A percentile compares a stretch with the other conserved stretches of the same genome.
Conservation (phyloP, 2,888 invertebrate species). For the Bugulina stolonifera region DNA sequence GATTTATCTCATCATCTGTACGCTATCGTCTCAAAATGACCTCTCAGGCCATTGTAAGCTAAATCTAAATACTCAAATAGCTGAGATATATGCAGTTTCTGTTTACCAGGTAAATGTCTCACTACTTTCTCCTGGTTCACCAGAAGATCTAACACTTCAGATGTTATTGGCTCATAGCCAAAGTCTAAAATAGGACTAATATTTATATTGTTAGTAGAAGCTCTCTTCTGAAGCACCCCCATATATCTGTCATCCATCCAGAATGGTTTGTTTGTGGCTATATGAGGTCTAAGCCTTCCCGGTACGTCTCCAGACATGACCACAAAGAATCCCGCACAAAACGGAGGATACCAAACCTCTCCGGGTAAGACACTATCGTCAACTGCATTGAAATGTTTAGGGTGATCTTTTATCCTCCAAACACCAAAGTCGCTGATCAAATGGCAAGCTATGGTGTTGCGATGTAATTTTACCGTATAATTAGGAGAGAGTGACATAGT, state of each 20-base stretch:
- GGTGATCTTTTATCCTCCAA: conserved; percentile 17
- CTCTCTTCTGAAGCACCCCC: background rate
- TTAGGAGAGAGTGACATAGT: background rate
- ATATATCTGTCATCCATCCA: conserved; percentile 15
- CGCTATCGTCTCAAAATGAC: background rate
- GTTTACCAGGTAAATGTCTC: conserved; percentile 6
- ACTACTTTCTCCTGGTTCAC: background rate
- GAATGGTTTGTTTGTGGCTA: conserved; percentile 7
- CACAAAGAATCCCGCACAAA: conserved; percentile 8
- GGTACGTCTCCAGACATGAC: conserved; percentile 20
- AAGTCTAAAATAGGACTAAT: conserved; percentile 18
- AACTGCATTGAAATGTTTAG: conserved; percentile 13
- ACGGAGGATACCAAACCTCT: conserved; percentile 5
- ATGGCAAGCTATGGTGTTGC: conserved; percentile 1
- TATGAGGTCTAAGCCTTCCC: background rate
- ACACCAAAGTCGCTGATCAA: background rate
- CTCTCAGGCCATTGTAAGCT: background rate
- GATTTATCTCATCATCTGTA: too few species aligned
- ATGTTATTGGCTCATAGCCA: background rate
- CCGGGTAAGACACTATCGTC: conserved; percentile 12
- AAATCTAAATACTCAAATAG: background rate
- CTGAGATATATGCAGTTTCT: background rate
- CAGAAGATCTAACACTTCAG: background rate
- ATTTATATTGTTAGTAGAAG: conserved; percentile 6
- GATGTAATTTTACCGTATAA: background rate